phyloP scores from a whole-genome alignment of 2,113 vertebrate genomes.

The Todiramphus saurophagus region DNA sequence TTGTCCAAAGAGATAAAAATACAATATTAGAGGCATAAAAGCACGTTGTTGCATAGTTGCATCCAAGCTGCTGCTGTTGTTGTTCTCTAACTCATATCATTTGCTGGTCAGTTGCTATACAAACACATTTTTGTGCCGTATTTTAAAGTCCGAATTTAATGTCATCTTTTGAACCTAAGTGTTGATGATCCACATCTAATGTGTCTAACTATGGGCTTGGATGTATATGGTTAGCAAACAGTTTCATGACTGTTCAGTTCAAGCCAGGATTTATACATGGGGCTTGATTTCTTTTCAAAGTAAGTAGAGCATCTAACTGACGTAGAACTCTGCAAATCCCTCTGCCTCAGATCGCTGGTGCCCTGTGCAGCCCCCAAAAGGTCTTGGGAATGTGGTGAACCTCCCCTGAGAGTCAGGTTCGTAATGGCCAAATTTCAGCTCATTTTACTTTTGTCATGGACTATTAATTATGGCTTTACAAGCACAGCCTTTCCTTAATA shows the following conservation, averaged over 20 bases:
- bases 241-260: background rate
- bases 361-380: background rate
- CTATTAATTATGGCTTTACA: background rate
- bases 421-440: background rate
- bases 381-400: background rate
- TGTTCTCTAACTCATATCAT: background rate
- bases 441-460: background rate
- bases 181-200: background rate
- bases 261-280: background rate
- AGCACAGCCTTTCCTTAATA: background rate
- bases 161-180: background rate
- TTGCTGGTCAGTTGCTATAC: background rate
- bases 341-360: background rate
- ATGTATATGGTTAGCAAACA: background rate
- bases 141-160: background rate
- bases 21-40: background rate
- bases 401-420: background rate
- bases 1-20: conserved; percentile 30
- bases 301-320: background rate
- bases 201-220: background rate
- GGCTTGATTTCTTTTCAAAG: background rate
- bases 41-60: background rate
- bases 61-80: background rate
- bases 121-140: background rate
- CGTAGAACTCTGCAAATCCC: background rate